Base-by-base conservation (phyloP, 2,797 vertebrate species). In the Aphelocoma californica region DNA sequence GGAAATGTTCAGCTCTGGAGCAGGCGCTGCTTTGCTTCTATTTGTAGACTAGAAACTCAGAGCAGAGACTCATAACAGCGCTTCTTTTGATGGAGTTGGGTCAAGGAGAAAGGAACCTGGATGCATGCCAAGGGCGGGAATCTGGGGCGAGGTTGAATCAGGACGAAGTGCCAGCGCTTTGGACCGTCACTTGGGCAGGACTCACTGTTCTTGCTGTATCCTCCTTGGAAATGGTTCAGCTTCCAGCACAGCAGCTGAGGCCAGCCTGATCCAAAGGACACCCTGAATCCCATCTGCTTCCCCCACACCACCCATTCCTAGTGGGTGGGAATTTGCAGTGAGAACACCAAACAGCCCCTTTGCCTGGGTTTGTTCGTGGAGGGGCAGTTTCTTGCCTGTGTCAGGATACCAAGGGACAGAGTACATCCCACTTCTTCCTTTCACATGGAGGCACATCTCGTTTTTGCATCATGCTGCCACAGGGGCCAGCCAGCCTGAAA, bases 101-200 rank as follows among this genome's bases (percentile, higher is more conserved):
- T 96, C 96, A 96, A 97, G 95, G 95, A 96, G 95, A 96, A 94
- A 95, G 91, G 70, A 92, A 87, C 57, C 93, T 97, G 96, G 90
- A 93, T 92, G 71, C 12, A 7, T 2, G 90, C 96, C 96, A 95
- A 86, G 92, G 92, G 94, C 24, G 0, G 88, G 90, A 96, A 97
- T 96, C 94, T 97, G 92, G 96, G 94, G 94, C 91, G 42, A 96
- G 91, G 96, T 94, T 96, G 93, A 94, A 96, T 96, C 70, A 61
- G 94, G 91, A 94, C 38, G 6, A 79, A 84, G 83, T 86, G 91
- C 83, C 95, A 95, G 84, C 1, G 34, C 83, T 95, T 56, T 81
- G 90, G 91, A 86, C 94, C 8, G 11, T 93, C 67, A 26, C 92
- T 94, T 44, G 90, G 96, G 93, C 90, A 92, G 95, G 81, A 96